Evolutionary conservation across 2,888 invertebrate genomes (phyloP), one percentile per base, ranked within the genome.

Genomic region (Mermis nigrescens): DNA sequence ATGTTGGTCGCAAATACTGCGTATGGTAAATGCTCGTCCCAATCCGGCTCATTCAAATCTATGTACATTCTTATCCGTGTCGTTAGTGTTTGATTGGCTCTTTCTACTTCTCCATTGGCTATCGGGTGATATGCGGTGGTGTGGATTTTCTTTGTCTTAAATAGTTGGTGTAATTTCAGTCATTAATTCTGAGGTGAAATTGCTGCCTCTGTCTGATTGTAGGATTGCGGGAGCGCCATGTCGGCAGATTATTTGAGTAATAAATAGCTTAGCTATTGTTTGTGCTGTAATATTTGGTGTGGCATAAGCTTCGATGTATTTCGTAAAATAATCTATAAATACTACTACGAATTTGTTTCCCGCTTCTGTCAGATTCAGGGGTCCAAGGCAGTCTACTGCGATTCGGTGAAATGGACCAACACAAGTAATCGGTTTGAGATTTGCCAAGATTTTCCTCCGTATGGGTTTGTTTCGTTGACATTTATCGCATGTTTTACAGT

Each of bases 261-360:
- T 31, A 7, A 46, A 57, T 1, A 67, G 63, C n/a, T 59, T 54
- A 0, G 72, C 70, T 4, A 71, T 63, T 0, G 70, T 70, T 4
- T 60, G 62, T 0, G 72, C 66, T 52, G 65, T 66, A 24, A 68
- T 67, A 46, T 71, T 66, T 0, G 67, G 67, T 19, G 72, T 53
- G 2, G 72, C 64, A 27, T 70, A 46, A 51, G 64, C 63, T 63
- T 66, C 31, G 54, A 61, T 58, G 32, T 46, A 69, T 27, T 63
- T 62, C 1, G 65, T 63, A 3, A 66, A 63, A 32, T 63, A 57
- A 58, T 63, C 62, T 12, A 61, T 62, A 1, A 63, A 60, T 1
- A 62, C 62, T 7, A 67, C 26, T 46, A 68, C 61, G 31, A 66
- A 67, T 51, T 62, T 60, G 27, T 67, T 64, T 4, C 61, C 59